These are phyloP conservation scores for Chloroclysta siterata DNA, from an alignment of 2,888 invertebrate species.

Conservation along the genomic window DNA sequence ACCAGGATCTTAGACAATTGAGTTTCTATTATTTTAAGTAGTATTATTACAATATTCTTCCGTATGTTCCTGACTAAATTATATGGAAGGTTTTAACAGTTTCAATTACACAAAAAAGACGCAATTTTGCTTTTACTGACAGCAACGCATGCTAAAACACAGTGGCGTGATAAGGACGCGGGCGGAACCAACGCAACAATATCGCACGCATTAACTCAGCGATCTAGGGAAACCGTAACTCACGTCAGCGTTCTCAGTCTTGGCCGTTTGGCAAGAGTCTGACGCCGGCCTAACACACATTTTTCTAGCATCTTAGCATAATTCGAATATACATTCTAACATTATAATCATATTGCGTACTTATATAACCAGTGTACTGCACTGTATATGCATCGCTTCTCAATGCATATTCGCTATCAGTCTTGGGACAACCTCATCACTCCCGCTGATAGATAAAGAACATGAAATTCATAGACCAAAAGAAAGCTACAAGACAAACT, in stretches of 20 bases:
- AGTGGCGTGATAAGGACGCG: no score
- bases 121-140: no score
- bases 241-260: not conserved
- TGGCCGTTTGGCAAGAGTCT: conserved; percentile 3
- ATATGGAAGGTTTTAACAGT: not conserved
- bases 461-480: conserved; percentile 23
- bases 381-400: conserved; percentile 29
- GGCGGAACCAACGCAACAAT: not conserved
- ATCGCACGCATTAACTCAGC: not conserved
- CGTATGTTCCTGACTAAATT: not conserved
- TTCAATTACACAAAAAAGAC: not conserved
- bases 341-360: conserved; percentile 18
- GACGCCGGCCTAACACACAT: conserved; percentile 3
- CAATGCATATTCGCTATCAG: conserved; percentile 40
- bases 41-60: no score
- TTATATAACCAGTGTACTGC: conserved; percentile 10
- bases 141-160: no score
- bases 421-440: conserved; percentile 45
- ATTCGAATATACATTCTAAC: conserved; percentile 29
- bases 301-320: conserved; percentile 29
- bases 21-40: no score
- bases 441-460: conserved; percentile 38
- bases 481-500: conserved; percentile 22
- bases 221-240: not conserved
- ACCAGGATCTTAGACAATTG: no score